A percentile compares a stretch with the other conserved stretches of the same genome.
phyloP scores from a whole-genome alignment of 2,113 vertebrate species.

The Condylura cristata region DNA sequence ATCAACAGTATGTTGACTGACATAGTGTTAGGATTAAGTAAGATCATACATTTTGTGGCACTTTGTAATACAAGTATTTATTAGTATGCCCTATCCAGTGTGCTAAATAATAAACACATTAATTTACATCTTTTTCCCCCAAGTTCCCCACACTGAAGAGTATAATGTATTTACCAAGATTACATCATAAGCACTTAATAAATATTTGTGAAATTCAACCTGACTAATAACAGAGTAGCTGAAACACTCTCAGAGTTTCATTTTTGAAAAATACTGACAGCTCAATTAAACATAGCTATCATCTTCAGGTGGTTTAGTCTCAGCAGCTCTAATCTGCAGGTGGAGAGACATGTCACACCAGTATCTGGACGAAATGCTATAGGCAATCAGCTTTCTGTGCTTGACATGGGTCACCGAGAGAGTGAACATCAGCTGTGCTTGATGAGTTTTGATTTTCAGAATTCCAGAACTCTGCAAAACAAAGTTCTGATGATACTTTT shows the following conservation, averaged over 20 bases:
- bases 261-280: background rate
- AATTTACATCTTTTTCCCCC: background rate
- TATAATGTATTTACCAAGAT: background rate
- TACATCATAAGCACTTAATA: constrained; percentile 9
- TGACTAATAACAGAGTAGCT: background rate
- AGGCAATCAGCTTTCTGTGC: background rate
- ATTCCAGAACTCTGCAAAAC: background rate
- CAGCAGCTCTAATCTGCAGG: background rate
- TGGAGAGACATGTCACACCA: too few species aligned
- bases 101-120: background rate
- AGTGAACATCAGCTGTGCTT: fast-evolving
- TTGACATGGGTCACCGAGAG: background rate
- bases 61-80: background rate
- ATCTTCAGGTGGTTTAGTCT: background rate
- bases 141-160: background rate
- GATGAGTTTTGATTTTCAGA: background rate
- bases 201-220: constrained; percentile 32
- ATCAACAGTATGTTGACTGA: background rate
- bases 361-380: background rate
- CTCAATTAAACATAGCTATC: background rate
- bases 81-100: background rate
- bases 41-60: background rate
- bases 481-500: background rate
- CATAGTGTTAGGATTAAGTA: background rate
- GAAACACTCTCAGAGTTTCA: background rate